Base-by-base conservation (phyloP, 2,888 invertebrate species). In the Bursaphelenchus okinawaensis region DNA sequence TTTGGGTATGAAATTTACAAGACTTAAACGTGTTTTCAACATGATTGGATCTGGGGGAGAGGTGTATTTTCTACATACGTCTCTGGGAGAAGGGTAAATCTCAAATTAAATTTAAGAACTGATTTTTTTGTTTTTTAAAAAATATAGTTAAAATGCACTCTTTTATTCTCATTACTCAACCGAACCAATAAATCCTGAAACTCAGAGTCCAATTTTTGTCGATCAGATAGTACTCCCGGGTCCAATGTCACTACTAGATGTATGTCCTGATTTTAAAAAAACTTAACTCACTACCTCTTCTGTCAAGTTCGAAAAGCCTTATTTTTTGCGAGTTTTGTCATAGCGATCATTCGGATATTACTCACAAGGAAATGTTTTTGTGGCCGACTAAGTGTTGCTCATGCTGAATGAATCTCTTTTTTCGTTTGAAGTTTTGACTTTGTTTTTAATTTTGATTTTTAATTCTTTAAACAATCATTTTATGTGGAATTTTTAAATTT, bases 171-270 rank as follows among this genome's bases (percentile, higher is more conserved):
- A n/a, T n/a, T n/a, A n/a, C n/a, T n/a, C n/a, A n/a, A n/a, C n/a
- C n/a, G n/a, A n/a, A 65, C 65, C 64, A 65, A 31, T 20, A 65
- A 55, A 4, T 65, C 23, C 24, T 28, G 24, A 54, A 65, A 65
- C n/a, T 24, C 65, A 1, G 57, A 8, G 19, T 65, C 66, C 20
- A 65, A 54, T 8, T 67, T 27, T 1, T 19, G 24, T 12, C 40
- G 22, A 1, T 63, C 62, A 19, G 64, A 50, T 8, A 63, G 16
- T 9, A 24, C 23, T 3, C 26, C 55, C 12, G 68, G 27, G 22
- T 65, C 52, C 22, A 65, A 26, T 7, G 20, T 19, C 29, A 67
- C 19, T 12, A 65, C 12, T 4, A 40, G 19, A 7, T 19, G 16
- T 7, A 63, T 20, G 19, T 23, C 12, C 7, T 27, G 28, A 22